A percentile compares a stretch with the other conserved stretches of the same genome.
Evolutionary conservation across 2,113 vertebrate genomes (phyloP).

Genomic region (Dipodomys ordii): DNA sequence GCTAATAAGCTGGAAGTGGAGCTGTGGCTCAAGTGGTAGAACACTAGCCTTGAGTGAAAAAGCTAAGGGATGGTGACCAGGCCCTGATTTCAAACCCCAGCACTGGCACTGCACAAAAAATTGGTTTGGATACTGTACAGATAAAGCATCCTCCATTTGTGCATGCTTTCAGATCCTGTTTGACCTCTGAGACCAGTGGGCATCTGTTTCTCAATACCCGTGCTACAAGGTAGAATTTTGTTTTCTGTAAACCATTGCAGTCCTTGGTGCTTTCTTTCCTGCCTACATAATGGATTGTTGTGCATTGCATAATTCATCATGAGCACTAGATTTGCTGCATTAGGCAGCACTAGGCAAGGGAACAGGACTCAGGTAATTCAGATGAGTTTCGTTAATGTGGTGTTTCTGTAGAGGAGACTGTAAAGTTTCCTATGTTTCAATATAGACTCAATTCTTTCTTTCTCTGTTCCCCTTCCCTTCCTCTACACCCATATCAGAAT

Average conservation of each 20-base stretch:
- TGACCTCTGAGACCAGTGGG: not conserved
- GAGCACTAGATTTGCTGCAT: not conserved
- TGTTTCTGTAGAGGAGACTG: constrained; percentile 10
- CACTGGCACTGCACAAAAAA: too few relatives aligned
- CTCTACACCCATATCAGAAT: not conserved
- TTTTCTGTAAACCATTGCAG: not conserved
- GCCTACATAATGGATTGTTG: not conserved
- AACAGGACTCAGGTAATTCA: not conserved
- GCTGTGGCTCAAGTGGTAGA: too few relatives aligned
- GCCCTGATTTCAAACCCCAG: too few relatives aligned
- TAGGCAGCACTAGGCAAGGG: not conserved
- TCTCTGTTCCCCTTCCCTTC: not conserved
- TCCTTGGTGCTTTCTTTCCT: constrained; percentile 11
- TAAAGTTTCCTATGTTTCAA: not conserved
- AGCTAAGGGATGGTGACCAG: too few relatives aligned
- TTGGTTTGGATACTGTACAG: not conserved
- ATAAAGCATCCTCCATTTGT: not conserved
- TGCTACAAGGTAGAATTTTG: not conserved
- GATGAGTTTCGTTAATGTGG: not conserved
- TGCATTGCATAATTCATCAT: not conserved
- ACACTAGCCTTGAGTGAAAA: too few relatives aligned
- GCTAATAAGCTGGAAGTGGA: too few relatives aligned
- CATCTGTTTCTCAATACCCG: not conserved
- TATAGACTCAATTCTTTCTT: not conserved
- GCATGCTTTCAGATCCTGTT: not conserved